Evolutionary conservation across 2,113 vertebrate species (phyloP).

Genomic region (Athene noctua): DNA sequence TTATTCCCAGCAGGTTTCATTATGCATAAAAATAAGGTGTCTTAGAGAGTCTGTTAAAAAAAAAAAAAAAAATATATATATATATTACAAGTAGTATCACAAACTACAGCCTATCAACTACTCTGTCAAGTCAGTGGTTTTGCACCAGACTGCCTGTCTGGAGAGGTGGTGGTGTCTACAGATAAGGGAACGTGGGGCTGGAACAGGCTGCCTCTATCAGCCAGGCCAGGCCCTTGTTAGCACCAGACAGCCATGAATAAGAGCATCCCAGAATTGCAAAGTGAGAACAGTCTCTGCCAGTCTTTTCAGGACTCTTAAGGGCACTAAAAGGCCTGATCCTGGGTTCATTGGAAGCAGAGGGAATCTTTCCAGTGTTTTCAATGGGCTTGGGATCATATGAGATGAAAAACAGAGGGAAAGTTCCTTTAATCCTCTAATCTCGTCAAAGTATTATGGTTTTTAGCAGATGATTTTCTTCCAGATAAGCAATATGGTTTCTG

Average conservation of each 20-base stretch:
- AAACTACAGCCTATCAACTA: background rate
- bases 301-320: background rate
- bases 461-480: conserved; percentile 21
- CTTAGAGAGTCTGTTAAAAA: background rate
- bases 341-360: background rate
- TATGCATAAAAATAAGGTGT: conserved; percentile 4
- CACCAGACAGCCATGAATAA: background rate
- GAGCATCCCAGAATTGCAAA: background rate
- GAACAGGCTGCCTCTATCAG: background rate
- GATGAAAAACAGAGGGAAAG: conserved; percentile 13
- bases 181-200: background rate
- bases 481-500: conserved; percentile 6
- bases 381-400: background rate
- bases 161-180: background rate
- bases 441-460: background rate
- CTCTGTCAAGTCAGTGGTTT: background rate
- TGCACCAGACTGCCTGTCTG: conserved; percentile 4
- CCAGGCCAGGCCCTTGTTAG: background rate
- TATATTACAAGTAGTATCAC: background rate
- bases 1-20: background rate
- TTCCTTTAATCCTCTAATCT: conserved; percentile 42
- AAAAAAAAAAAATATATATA: background rate
- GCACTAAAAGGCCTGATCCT: background rate
- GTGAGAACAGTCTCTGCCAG: background rate
- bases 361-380: background rate